A percentile compares a stretch with the other conserved stretches of the same genome.
Evolutionary conservation across 2,888 invertebrate genomes (phyloP).

Genomic region (Synergus japonicus): DNA sequence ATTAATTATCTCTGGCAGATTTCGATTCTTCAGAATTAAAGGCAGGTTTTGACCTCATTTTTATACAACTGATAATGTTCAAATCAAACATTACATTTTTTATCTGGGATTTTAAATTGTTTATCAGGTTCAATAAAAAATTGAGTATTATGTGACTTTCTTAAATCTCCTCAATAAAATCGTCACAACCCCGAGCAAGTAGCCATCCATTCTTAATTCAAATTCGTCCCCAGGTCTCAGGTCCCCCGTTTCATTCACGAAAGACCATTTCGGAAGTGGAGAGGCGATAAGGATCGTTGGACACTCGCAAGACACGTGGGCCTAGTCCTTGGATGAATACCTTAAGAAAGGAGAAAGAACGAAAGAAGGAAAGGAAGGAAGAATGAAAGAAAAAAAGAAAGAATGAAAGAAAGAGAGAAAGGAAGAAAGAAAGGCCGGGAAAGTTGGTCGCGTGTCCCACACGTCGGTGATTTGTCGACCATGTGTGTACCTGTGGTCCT

Average conservation of each 20-base stretch:
- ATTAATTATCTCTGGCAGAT: background rate
- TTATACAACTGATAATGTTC: background rate
- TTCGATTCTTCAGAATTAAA: background rate
- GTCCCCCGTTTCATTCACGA: conserved; percentile 7
- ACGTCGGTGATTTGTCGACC: conserved; percentile 70
- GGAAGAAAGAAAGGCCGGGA: conserved; percentile 51
- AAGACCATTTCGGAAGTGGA: conserved; percentile 43
- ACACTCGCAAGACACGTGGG: conserved; percentile 52
- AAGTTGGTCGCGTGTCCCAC: conserved; percentile 73
- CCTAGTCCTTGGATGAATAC: conserved; percentile 34
- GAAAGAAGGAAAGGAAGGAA: conserved; percentile 42
- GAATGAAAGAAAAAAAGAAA: no score
- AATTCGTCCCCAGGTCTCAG: conserved; percentile 5
- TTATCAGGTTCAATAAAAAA: no score
- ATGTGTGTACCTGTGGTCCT: conserved; percentile 48
- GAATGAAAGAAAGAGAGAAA: conserved; percentile 53
- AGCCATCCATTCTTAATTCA: background rate
- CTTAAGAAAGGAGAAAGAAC: background rate
- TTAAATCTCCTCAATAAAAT: background rate
- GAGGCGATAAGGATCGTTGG: conserved; percentile 50
- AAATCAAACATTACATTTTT: no score
- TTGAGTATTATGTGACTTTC: background rate
- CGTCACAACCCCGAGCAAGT: background rate
- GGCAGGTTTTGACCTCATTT: background rate
- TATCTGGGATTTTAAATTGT: no score